phyloP scores from a whole-genome alignment of 2,888 invertebrate species.

The Imbricaverruca yamaguchii region DNA sequence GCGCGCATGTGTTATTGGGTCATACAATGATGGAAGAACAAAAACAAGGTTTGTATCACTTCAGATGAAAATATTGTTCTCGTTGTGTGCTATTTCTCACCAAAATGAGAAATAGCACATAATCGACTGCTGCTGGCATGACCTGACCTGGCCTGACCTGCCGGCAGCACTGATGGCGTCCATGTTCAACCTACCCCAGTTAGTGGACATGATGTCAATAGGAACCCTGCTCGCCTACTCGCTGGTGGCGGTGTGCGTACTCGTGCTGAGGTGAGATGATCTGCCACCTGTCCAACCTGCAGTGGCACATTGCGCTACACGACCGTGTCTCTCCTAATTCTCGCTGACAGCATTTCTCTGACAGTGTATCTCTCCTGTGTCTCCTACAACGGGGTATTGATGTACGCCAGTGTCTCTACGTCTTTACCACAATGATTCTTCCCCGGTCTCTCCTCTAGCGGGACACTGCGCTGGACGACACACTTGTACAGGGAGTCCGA shows the following conservation, averaged over 20 bases:
- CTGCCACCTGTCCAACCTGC: background rate
- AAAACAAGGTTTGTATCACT: no score
- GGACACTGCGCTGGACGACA: no score
- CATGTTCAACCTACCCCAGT: conserved; percentile 43
- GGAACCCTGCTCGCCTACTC: conserved; percentile 44
- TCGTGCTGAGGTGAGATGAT: conserved; percentile 31
- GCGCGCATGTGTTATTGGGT: no score
- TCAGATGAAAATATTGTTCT: no score
- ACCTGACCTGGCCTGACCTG: no score
- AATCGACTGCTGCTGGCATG: no score
- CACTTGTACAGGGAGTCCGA: no score
- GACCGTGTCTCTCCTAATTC: background rate
- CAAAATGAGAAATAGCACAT: no score
- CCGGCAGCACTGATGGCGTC: conserved; percentile 52
- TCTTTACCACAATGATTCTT: background rate
- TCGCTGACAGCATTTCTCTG: background rate
- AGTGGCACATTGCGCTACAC: no score
- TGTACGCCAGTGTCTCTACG: background rate
- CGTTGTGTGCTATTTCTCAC: no score
- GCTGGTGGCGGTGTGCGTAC: conserved; percentile 42
- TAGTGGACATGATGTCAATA: conserved; percentile 49
- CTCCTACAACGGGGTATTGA: background rate
- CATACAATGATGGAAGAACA: no score
- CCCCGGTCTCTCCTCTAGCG: no score
- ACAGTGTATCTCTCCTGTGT: background rate